These are phyloP conservation scores for Coelinius sp. DNA, from an alignment of 2,888 invertebrate species.

Conservation along the genomic window DNA sequence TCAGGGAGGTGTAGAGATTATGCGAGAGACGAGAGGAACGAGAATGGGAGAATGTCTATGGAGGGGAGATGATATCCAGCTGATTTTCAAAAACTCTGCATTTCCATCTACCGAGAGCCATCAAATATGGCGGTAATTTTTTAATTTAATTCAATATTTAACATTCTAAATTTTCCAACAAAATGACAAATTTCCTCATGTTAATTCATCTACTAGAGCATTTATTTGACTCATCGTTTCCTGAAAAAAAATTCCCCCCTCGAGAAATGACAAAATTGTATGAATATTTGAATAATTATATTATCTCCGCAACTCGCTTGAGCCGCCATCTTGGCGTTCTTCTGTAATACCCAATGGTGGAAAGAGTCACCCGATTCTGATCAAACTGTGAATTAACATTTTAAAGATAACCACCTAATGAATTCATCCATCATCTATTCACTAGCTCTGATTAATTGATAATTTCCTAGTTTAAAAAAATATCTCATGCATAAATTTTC, in stretches of 20 bases:
- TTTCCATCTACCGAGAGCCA: too few relatives aligned
- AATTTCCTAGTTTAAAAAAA: background rate
- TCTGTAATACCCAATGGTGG: background rate
- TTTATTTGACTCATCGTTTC: background rate
- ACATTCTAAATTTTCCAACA: too few relatives aligned
- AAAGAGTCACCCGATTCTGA: background rate
- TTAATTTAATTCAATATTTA: too few relatives aligned
- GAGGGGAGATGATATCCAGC: too few relatives aligned
- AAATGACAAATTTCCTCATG: background rate
- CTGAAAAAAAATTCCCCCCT: background rate
- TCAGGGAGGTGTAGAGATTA: too few relatives aligned
- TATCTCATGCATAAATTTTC: background rate
- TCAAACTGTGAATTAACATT: background rate
- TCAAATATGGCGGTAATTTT: too few relatives aligned
- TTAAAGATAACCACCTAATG: background rate
- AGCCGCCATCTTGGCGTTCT: constrained; percentile 63
- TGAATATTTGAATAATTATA: constrained; percentile 68
- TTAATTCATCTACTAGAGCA: background rate
- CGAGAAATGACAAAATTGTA: constrained; percentile 32
- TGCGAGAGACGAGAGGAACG: too few relatives aligned
- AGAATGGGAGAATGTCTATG: too few relatives aligned
- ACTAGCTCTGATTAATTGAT: background rate
- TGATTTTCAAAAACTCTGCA: too few relatives aligned
- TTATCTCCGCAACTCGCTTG: constrained; percentile 47
- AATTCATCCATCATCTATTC: background rate